These are phyloP conservation scores for Ceryle rudis DNA, from an alignment of 2,797 vertebrate species.

Conservation along the genomic window DNA sequence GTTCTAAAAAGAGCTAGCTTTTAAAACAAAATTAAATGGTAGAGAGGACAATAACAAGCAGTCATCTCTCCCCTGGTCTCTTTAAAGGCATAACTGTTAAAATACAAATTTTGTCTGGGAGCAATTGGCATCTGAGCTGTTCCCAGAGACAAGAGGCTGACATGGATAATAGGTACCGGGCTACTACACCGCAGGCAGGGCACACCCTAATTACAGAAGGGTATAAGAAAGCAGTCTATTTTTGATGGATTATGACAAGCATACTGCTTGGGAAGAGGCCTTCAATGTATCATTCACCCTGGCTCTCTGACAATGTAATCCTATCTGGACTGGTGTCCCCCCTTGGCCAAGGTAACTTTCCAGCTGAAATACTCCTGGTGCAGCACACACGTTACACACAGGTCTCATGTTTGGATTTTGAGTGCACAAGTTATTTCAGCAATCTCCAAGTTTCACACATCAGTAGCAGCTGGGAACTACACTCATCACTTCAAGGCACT, in stretches of 20 bases:
- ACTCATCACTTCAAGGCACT: background rate
- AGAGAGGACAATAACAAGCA: background rate
- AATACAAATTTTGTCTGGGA: background rate
- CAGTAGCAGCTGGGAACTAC: background rate
- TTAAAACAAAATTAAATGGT: background rate
- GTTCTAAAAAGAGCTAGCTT: background rate
- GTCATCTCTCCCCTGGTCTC: background rate
- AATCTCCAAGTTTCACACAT: background rate
- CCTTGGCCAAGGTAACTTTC: background rate
- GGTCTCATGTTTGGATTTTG: background rate
- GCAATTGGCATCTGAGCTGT: background rate
- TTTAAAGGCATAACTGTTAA: background rate
- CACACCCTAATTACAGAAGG: background rate
- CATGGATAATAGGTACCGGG: background rate
- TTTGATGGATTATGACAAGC: background rate
- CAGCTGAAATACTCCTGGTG: background rate
- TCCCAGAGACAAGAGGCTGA: background rate
- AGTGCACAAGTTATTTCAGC: background rate
- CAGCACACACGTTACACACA: accelerated
- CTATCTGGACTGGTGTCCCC: background rate
- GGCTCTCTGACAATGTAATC: background rate
- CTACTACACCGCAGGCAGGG: background rate
- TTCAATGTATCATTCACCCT: background rate
- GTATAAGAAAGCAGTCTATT: background rate
- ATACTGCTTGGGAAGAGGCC: background rate